Conservation (phyloP, 2,113 vertebrate genomes). For the Dermatemys mawii region DNA sequence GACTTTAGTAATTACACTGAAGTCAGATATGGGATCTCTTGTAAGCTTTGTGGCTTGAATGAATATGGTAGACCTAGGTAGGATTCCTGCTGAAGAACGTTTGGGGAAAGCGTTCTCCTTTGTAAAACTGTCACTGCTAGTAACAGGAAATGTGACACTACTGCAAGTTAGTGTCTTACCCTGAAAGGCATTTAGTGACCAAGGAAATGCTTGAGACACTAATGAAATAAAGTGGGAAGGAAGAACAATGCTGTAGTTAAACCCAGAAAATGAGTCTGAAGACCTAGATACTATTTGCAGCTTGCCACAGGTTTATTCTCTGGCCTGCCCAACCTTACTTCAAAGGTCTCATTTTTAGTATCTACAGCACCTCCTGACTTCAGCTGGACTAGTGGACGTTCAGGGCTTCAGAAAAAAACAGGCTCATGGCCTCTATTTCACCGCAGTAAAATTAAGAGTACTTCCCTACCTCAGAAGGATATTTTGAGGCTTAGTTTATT, state of each 20-base stretch:
- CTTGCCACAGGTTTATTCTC: background rate
- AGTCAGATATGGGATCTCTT: background rate
- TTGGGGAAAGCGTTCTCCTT: background rate
- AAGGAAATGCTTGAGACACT: background rate
- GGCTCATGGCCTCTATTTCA: background rate
- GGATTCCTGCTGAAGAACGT: background rate
- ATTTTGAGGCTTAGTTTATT: background rate
- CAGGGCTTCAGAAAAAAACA: background rate
- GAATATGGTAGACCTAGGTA: background rate
- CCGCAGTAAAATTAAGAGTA: background rate
- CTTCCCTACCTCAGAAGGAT: background rate
- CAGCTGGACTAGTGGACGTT: background rate
- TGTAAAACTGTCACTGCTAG: background rate
- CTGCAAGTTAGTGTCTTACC: background rate
- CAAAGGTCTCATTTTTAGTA: background rate
- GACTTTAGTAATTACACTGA: background rate
- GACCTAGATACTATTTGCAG: background rate
- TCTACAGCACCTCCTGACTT: background rate
- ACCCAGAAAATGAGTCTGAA: background rate
- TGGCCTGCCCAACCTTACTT: background rate
- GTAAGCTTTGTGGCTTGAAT: too few species aligned
- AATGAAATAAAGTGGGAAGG: background rate
- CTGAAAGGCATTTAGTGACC: background rate
- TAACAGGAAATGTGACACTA: background rate
- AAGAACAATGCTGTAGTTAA: background rate